Conservation (phyloP, 92 coral and sea anemone species). For the Bergia sp. region DNA sequence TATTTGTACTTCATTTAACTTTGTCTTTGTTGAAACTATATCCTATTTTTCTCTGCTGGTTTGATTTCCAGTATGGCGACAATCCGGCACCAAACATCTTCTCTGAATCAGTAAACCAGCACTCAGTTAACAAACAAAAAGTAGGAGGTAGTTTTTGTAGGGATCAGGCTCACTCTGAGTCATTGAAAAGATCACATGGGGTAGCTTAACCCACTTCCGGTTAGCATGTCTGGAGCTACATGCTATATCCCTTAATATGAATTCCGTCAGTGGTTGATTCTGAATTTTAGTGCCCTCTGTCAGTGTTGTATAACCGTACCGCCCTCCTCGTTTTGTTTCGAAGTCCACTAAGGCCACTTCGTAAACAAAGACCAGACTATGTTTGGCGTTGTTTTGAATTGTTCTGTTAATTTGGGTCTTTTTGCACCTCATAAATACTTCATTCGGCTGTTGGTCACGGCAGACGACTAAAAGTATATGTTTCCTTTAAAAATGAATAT, state of each 20-base stretch:
- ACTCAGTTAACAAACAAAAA: neutral
- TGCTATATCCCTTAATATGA: slow-evolving; percentile 33
- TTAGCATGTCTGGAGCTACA: neutral
- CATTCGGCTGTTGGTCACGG: neutral
- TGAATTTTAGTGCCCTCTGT: slow-evolving; percentile 13
- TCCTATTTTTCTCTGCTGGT: neutral
- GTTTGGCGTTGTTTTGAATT: neutral
- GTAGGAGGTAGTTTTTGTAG: neutral
- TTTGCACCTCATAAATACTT: neutral
- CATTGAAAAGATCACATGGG: neutral
- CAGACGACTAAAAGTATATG: neutral
- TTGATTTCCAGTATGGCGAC: neutral
- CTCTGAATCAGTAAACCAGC: too few species aligned
- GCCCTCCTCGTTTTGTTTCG: slow-evolving; percentile 9
- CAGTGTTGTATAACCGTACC: neutral
- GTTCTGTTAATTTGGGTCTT: neutral
- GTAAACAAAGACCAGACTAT: slow-evolving; percentile 2
- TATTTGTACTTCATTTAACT: neutral
- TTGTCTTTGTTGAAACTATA: neutral
- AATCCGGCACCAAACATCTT: neutral
- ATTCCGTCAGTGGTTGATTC: slow-evolving; percentile 28
- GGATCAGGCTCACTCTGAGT: neutral
- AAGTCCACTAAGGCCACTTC: slow-evolving; percentile 13
- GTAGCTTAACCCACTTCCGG: slow-evolving; percentile 13
- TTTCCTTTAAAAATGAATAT: neutral